Evolutionary conservation across 2,797 vertebrate genomes (phyloP), one percentile per base, ranked within the genome.

Genomic region (Graptemys geographica): DNA sequence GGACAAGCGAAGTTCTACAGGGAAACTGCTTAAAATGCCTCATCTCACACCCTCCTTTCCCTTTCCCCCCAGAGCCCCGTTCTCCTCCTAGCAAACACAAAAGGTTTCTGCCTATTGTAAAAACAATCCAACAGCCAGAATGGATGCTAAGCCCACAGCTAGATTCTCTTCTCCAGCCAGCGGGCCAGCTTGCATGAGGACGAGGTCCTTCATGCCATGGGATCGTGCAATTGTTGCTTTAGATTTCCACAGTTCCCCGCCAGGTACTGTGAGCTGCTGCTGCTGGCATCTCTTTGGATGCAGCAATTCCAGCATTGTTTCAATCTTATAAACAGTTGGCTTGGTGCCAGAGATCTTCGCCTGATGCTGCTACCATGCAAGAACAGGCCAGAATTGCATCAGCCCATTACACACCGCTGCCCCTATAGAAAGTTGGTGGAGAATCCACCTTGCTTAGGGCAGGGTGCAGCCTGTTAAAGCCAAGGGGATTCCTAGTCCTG

Each of bases 381-480:
- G 3, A n/a, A 55, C 5, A 8, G 53, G 79, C 28, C 0, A 2
- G 65, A 55, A 82, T 90, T 90, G 84, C 89, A 78, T 86, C 89
- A 86, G 89, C 89, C 10, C 5, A 21, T 55, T 16, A 37, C 25
- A 18, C 3, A 27, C 37, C 12, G 52, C 79, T 4, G 52, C 82
- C 44, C 44, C 41, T 16, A 13, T 2, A 16, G 76, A 31, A 49
- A 31, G 7, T 18, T 31, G 74, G 25, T 31, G 76, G 44, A 49
- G 76, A 49, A 18, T 7, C 41, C 5, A 19, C 27, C 76, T 78
- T 78, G 28, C 11, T 49, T 31, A 1, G 19, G n/a, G n/a, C 37
- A 11, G 5, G 3, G 19, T 5, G 33, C 31, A 5, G 23, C n/a
- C 65, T 4, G 3, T 9, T 9, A 21, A 11, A 19, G 11, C 9